Evolutionary conservation across 1,140 invertebrate species (phyloP).

Genomic region (Drosophila lowei): DNA sequence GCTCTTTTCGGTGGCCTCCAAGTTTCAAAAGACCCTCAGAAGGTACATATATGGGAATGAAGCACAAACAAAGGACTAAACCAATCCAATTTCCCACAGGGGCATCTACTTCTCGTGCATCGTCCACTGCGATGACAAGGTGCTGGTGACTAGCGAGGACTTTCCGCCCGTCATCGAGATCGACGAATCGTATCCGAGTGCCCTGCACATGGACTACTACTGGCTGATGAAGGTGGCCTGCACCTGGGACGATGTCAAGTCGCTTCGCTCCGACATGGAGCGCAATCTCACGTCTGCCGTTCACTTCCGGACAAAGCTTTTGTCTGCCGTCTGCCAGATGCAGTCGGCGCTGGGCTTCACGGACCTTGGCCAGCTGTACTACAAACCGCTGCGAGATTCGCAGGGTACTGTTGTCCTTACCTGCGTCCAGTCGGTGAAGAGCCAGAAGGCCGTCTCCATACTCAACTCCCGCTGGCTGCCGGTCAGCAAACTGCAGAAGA

Average conservation of each 20-base stretch:
- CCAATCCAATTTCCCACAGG: conserved; percentile 72
- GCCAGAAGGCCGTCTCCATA: conserved; percentile 92
- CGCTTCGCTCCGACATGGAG: conserved; percentile 95
- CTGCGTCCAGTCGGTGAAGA: conserved; percentile 92
- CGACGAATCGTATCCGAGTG: conserved; percentile 96
- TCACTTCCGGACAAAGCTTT: conserved; percentile 95
- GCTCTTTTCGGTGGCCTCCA: conserved; percentile 95
- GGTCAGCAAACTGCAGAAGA: conserved; percentile 89
- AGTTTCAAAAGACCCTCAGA: conserved; percentile 96
- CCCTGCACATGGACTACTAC: conserved; percentile 96
- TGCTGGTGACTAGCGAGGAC: conserved; percentile 97
- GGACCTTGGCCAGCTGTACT: conserved; percentile 96
- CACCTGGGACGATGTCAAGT: conserved; percentile 97
- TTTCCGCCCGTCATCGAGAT: conserved; percentile 98
- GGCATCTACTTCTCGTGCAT: conserved; percentile 96
- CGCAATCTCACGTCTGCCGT: conserved; percentile 94
- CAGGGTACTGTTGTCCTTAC: conserved; percentile 96
- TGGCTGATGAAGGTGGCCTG: conserved; percentile 99
- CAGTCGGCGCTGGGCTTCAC: conserved; percentile 93
- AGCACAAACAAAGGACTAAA: no score
- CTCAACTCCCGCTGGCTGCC: conserved; percentile 95
- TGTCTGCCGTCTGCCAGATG: conserved; percentile 96
- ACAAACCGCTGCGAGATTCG: conserved; percentile 93
- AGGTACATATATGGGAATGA: conserved; percentile 76
- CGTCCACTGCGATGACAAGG: conserved; percentile 96